phyloP scores from a whole-genome alignment of 2,113 vertebrate genomes.

The Eonycteris spelaea region DNA sequence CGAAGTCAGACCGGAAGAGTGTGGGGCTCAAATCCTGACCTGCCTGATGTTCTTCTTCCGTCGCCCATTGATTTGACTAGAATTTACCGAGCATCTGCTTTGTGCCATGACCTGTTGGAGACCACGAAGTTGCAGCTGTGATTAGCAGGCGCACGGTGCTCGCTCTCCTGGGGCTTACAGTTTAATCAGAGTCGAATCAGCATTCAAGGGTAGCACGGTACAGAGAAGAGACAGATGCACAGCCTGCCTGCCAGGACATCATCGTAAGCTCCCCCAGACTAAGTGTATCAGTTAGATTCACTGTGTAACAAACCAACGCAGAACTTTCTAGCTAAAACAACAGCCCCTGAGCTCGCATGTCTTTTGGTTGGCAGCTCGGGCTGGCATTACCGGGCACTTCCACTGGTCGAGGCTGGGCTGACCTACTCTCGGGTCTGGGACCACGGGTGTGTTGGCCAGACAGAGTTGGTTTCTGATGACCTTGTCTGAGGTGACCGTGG shows the following conservation, averaged over 20 bases:
- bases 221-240: neutral
- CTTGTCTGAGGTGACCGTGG: too few relatives aligned
- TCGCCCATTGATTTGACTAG: neutral
- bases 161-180: neutral
- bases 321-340: too few relatives aligned
- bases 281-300: neutral
- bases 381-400: too few relatives aligned
- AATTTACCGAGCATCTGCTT: rapidly evolving
- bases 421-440: rapidly evolving
- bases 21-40: rapidly evolving
- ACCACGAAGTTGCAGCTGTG: neutral
- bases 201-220: too few relatives aligned
- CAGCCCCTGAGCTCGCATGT: neutral
- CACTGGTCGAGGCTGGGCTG: neutral
- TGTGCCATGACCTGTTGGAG: rapidly evolving
- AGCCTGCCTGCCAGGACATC: rapidly evolving
- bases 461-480: rapidly evolving
- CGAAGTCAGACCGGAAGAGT: neutral
- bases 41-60: neutral
- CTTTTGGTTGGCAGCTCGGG: rapidly evolving
- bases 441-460: neutral
- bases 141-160: rapidly evolving
- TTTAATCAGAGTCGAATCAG: neutral
- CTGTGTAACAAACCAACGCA: neutral
- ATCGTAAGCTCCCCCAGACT: rapidly evolving